Base-by-base conservation (phyloP, 2,113 vertebrate species). In the Protobothrops flavoviridis region DNA sequence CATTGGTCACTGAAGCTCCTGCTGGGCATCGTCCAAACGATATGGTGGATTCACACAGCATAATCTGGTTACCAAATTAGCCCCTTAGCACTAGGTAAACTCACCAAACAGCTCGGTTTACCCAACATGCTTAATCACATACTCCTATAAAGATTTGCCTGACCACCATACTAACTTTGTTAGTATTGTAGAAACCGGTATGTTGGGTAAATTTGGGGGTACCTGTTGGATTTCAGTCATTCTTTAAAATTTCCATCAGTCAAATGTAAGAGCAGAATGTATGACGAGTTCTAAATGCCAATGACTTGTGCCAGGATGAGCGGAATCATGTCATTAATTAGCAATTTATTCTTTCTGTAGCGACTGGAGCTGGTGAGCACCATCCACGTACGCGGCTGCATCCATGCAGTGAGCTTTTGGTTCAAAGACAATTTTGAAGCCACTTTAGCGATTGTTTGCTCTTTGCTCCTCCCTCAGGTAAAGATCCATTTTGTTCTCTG, bases 321-420 rank as follows among this genome's bases (percentile, higher is more conserved):
- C 7, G 1, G 33, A 11, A 3, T 45, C 21, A 13, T 74, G 4
- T 69, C 29, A 39, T 26, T 29, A 7, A 17, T 53, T 33, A 3
- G 17, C 33, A 33, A 3, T 64, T 85, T 92, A 4, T 92, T 91
- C 59, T 23, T 3, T 87, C 8, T 59, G 88, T 97, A 99, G 99
- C 98, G 98, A 93, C 97, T 98, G 96, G 97, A 97, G 93, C 97
- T 99, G 93, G 96, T 97, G 0, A 94, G 96, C 1, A 0, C 96
- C 88, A 99, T 99, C 96, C 97, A 99, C 0, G 99, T 99, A 45
- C 98, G 99, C 9, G 99, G 99, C 95, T 99, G 99, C 94, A 98
- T 99, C 96, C 98, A 99, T 1, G 98, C 98, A 0, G 97, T 99
- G 5, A 98, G 98, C 92, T 98, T 99, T 90, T 99, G 99, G 98